Evolutionary conservation across 2,888 invertebrate genomes (phyloP).

Genomic region (Spodoptera picta): DNA sequence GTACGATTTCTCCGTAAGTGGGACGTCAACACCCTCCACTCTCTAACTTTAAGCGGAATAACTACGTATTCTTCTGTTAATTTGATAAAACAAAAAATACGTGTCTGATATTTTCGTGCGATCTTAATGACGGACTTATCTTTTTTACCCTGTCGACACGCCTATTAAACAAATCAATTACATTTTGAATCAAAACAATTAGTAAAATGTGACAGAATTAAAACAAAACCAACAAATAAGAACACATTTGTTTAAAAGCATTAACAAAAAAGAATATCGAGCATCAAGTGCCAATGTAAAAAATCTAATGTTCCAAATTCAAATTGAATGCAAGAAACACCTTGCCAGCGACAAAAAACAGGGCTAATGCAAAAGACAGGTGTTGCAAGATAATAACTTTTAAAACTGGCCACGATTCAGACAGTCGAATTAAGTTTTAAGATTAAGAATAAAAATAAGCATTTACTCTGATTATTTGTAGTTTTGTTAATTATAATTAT

Average conservation of each 20-base stretch:
- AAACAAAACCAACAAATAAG: slow-evolving; percentile 6
- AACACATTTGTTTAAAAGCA: slow-evolving; percentile 7
- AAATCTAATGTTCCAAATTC: slow-evolving; percentile 72
- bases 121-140: no score
- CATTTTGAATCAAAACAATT: no score
- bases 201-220: not conserved
- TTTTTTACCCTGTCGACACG: no score
- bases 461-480: slow-evolving; percentile 39
- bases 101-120: no score
- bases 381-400: slow-evolving; percentile 63
- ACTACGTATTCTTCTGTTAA: no score
- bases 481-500: slow-evolving; percentile 22
- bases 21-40: no score
- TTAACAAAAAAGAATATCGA: slow-evolving; percentile 27
- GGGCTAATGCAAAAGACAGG: slow-evolving; percentile 77
- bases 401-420: slow-evolving; percentile 39
- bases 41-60: no score
- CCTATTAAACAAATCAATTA: no score
- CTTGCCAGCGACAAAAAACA: slow-evolving; percentile 75
- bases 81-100: no score
- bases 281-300: slow-evolving; percentile 46
- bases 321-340: slow-evolving; percentile 69
- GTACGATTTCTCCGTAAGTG: no score
- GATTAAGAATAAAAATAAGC: slow-evolving; percentile 42
- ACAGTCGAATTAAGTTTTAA: slow-evolving; percentile 46